Percentiles rank a stretch among this genome's conserved stretches.
These are phyloP conservation scores for Pachymerium ferrugineum DNA, from an alignment of 2,888 invertebrate genomes.

Conservation along the genomic window DNA sequence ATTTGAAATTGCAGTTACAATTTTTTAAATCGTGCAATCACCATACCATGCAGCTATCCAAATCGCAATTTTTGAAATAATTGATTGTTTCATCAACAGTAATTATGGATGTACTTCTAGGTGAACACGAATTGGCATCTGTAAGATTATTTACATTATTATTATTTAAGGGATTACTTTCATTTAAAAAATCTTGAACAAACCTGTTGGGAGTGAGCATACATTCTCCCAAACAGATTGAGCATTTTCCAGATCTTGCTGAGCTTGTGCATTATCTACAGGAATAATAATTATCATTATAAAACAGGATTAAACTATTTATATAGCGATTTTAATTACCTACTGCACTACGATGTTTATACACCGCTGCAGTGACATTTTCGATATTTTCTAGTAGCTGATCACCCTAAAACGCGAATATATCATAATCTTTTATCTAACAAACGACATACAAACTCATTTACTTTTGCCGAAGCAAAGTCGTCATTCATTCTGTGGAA, in stretches of 20 bases:
- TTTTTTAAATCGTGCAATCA: background rate
- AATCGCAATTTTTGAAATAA: constrained; percentile 38
- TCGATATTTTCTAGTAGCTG: background rate
- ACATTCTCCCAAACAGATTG: constrained; percentile 37
- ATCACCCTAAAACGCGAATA: background rate
- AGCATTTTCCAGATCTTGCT: constrained; percentile 37
- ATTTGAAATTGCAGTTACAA: background rate
- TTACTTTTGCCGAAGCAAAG: background rate
- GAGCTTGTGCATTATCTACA: constrained; percentile 16
- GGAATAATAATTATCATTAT: background rate
- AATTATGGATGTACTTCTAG: constrained; percentile 11
- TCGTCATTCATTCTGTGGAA: background rate
- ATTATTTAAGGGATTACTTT: background rate
- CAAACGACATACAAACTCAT: too few relatives aligned
- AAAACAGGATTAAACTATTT: background rate
- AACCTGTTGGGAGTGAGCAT: background rate
- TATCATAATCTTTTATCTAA: background rate
- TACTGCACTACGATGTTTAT: background rate
- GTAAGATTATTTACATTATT: background rate
- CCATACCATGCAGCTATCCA: constrained; percentile 37
- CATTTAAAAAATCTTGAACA: background rate
- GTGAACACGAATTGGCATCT: background rate
- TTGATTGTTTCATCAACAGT: constrained; percentile 36
- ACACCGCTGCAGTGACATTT: background rate
- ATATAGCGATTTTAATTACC: background rate